phyloP scores from a whole-genome alignment of 2,888 invertebrate species.

The Luffia ferchaultella region DNA sequence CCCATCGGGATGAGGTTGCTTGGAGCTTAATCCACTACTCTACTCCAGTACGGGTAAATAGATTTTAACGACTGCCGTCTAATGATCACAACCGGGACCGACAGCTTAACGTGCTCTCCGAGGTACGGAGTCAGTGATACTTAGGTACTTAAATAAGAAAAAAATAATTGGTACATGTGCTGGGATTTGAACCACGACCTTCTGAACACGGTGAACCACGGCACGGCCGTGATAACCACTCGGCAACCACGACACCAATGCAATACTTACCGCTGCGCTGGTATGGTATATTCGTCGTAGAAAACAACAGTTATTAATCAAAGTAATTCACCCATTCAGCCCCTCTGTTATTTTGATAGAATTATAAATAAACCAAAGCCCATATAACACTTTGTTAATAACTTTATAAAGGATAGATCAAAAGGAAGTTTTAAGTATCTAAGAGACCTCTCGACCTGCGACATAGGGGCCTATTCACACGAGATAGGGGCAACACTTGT shows the following conservation, averaged over 20 bases:
- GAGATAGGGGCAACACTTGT: background rate
- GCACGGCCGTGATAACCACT: background rate
- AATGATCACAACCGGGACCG: too few species aligned
- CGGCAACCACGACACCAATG: background rate
- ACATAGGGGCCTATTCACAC: background rate
- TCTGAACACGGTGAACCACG: too few species aligned
- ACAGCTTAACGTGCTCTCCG: too few species aligned
- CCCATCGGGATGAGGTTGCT: too few species aligned
- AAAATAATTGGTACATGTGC: too few species aligned
- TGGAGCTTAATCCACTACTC: too few species aligned
- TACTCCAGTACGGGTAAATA: too few species aligned
- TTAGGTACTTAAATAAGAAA: too few species aligned
- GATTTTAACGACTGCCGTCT: too few species aligned
- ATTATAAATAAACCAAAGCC: background rate
- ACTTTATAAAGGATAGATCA: background rate
- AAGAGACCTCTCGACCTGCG: background rate
- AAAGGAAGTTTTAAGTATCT: background rate
- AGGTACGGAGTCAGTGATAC: too few species aligned
- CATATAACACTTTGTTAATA: background rate
- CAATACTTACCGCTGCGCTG: background rate
- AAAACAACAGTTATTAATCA: background rate
- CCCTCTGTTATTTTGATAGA: background rate
- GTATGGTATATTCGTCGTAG: background rate
- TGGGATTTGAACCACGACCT: too few species aligned
- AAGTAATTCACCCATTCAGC: background rate